Conservation (phyloP, 2,797 vertebrate species). For the Paedocypris micromegethes region DNA sequence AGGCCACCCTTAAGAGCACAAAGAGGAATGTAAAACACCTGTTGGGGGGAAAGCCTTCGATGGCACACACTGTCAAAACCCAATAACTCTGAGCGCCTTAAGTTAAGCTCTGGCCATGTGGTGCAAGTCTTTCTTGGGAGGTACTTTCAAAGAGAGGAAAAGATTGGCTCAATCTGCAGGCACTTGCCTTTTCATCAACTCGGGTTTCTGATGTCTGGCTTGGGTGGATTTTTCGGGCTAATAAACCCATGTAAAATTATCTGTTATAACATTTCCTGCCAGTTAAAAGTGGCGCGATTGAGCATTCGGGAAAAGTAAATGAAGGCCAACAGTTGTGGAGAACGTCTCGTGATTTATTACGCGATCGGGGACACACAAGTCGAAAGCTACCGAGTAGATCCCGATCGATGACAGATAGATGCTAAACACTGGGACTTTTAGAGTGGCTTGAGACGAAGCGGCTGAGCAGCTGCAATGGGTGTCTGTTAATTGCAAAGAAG, state of each 20-base stretch:
- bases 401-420: slow-evolving; percentile 64
- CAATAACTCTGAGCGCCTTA: slow-evolving; percentile 60
- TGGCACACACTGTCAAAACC: slow-evolving; percentile 67
- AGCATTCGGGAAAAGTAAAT: slow-evolving; percentile 6
- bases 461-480: slow-evolving; percentile 72
- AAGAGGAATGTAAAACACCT: slow-evolving; percentile 50
- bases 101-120: slow-evolving; percentile 58
- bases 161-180: slow-evolving; percentile 43
- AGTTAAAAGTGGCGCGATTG: slow-evolving; percentile 1
- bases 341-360: slow-evolving; percentile 12
- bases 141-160: slow-evolving; percentile 58
- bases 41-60: slow-evolving; percentile 54
- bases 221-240: not conserved
- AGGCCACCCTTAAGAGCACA: slow-evolving; percentile 35
- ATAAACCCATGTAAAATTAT: slow-evolving; percentile 4
- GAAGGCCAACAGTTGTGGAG: slow-evolving; percentile 12
- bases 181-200: slow-evolving; percentile 27
- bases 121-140: slow-evolving; percentile 56
- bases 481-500: slow-evolving; percentile 57
- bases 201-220: not conserved
- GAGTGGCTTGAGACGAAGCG: slow-evolving; percentile 68
- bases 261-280: not conserved
- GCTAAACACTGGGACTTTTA: slow-evolving; percentile 68
- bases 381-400: slow-evolving; percentile 57
- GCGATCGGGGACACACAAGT: slow-evolving; percentile 50